Evolutionary conservation across 1,140 invertebrate genomes (phyloP).

Genomic region (Rhagoletis zephyria): DNA sequence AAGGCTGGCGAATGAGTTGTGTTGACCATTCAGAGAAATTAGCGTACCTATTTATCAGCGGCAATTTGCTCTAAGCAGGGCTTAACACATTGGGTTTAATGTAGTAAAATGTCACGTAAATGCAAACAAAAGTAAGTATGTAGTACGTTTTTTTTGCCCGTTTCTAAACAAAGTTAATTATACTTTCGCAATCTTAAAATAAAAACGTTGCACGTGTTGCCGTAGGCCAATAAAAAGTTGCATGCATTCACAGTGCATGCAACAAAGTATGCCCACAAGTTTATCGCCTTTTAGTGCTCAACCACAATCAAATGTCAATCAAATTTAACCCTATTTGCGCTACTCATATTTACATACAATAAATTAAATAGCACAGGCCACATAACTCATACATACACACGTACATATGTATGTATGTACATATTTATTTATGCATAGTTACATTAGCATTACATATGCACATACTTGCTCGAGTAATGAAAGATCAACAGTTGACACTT

Average conservation of each 20-base stretch:
- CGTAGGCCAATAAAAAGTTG: neutral
- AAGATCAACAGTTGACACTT: too few species aligned
- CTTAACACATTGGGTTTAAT: too few species aligned
- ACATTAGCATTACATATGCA: neutral
- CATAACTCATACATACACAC: neutral
- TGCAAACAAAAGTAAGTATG: too few species aligned
- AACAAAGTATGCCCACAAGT: neutral
- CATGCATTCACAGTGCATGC: neutral
- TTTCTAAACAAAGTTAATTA: neutral
- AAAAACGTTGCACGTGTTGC: neutral
- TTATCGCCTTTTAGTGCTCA: neutral
- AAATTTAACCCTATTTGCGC: slow-evolving; percentile 19
- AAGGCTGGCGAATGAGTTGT: too few species aligned
- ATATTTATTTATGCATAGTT: neutral
- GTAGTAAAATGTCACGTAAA: too few species aligned
- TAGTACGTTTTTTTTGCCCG: too few species aligned
- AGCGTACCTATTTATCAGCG: too few species aligned
- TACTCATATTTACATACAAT: slow-evolving; percentile 4
- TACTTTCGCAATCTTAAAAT: neutral
- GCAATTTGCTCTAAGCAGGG: too few species aligned
- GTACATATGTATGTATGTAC: neutral
- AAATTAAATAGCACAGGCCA: slow-evolving; percentile 6
- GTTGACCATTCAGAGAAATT: too few species aligned
- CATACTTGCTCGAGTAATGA: neutral
- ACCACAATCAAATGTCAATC: neutral